phyloP scores from a whole-genome alignment of 2,888 invertebrate genomes.

The Bombylius discolor region DNA sequence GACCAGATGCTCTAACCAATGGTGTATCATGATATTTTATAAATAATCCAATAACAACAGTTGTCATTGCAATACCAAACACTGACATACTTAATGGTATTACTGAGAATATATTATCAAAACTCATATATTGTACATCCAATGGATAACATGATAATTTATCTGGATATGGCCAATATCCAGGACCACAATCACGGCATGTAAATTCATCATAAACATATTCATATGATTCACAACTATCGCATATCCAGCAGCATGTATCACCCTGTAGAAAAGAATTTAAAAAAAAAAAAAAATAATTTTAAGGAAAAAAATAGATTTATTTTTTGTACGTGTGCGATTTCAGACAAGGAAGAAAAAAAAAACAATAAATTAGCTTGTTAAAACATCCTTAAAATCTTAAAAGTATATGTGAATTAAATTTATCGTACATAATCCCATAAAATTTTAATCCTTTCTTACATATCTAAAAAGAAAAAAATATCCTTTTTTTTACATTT shows the following conservation, averaged over 20 bases:
- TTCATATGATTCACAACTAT: conserved; percentile 55
- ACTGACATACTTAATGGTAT: conserved; percentile 49
- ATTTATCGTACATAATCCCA: no score
- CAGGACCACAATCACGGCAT: conserved; percentile 50
- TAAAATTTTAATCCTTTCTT: no score
- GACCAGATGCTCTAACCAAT: conserved; percentile 47
- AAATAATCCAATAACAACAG: conserved; percentile 47
- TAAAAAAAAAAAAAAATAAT: not conserved
- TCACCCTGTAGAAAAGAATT: conserved; percentile 40
- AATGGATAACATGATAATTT: conserved; percentile 49
- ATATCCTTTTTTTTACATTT: no score
- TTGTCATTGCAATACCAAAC: conserved; percentile 47
- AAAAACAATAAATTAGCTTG: no score
- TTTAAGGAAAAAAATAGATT: not conserved
- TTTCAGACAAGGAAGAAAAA: not conserved
- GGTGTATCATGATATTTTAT: conserved; percentile 52
- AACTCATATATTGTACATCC: conserved; percentile 48
- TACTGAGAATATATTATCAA: conserved; percentile 51
- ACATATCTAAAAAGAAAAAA: no score
- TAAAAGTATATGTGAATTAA: no score
- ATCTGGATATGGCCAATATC: conserved; percentile 48
- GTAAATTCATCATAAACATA: conserved; percentile 51
- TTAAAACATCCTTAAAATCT: no score
- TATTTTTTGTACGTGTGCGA: not conserved
- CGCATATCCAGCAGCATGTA: conserved; percentile 68